phyloP scores from a whole-genome alignment of 2,888 invertebrate genomes.

The Lymantria monacha region DNA sequence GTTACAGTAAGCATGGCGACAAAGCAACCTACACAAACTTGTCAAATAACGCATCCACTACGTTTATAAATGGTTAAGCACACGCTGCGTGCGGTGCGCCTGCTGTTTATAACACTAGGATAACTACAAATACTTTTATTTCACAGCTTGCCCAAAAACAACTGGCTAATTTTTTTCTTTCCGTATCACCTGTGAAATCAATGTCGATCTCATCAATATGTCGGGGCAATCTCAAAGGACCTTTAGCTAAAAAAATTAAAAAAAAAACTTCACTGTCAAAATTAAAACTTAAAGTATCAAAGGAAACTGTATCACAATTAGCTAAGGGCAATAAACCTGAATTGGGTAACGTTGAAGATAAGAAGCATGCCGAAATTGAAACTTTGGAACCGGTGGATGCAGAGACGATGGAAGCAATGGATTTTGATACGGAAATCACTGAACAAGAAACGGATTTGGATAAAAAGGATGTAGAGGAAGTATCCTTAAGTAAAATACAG shows the following conservation, averaged over 20 bases:
- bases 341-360: not conserved
- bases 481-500: slow-evolving; percentile 49
- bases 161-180: too few species aligned
- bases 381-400: not conserved
- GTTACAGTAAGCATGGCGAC: too few species aligned
- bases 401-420: not conserved
- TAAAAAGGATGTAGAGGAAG: slow-evolving; percentile 38
- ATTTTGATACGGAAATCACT: not conserved
- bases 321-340: slow-evolving; percentile 1
- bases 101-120: too few species aligned
- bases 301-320: not conserved
- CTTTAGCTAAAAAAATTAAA: slow-evolving; percentile 16
- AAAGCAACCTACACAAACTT: too few species aligned
- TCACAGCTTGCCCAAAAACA: too few species aligned
- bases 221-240: slow-evolving; percentile 24
- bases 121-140: too few species aligned
- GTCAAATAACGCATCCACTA: too few species aligned
- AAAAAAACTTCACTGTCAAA: not conserved
- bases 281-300: not conserved
- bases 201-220: slow-evolving; percentile 6
- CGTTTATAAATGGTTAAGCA: too few species aligned
- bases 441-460: slow-evolving; percentile 1
- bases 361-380: slow-evolving; percentile 3
- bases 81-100: too few species aligned
- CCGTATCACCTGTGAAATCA: slow-evolving; percentile 8